Base-by-base conservation (phyloP, 1,140 invertebrate species). In the Brachystomella parvula region DNA sequence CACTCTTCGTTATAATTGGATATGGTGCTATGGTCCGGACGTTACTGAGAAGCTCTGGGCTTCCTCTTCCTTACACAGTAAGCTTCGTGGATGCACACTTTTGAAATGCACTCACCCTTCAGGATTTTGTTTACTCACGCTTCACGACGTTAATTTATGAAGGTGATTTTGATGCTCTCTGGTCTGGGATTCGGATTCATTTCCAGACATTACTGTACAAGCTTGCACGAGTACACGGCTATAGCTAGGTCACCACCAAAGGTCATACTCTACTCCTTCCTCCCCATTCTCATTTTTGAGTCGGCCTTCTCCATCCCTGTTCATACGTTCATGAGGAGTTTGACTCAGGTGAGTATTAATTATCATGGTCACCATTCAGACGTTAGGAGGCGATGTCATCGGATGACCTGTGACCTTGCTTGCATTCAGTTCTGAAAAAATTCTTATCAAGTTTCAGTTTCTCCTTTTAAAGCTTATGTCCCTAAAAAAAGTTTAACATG, bases 271-370 rank as follows among this genome's bases (percentile, higher is more conserved):
- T 74, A 76, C 67, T 71, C 78, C 15, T 81, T 81, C 70, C 73
- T 81, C 30, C 80, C 80, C 1, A 75, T 80, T 17, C 76, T 82
- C 17, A 79, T 82, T 24, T 82, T 81, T 72, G 80, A 82, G 68
- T 78, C 78, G 12, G 79, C 80, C 3, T 81, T 80, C 71, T 75
- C 76, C 6, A 78, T 81, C 74, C 76, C 80, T 49, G 72, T 77
- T 1, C 78, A 81, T 66, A 77, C 78, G 6, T 81, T 82, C 67
- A 62, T 62, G 60, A 28, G 60, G 12, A 39, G 30, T 47, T 15
- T 47, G 3, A 33, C 28, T 9, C 58, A 60, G 28, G 58, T 60
- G 31, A 60, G 24, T 15, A n/a, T 15, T n/a, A n/a, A n/a, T n/a
- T n/a, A n/a, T n/a, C n/a, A n/a, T n/a, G n/a, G n/a, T n/a, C n/a